Evolutionary conservation across 2,888 invertebrate genomes (phyloP).

Genomic region (Lomographa bimaculata): DNA sequence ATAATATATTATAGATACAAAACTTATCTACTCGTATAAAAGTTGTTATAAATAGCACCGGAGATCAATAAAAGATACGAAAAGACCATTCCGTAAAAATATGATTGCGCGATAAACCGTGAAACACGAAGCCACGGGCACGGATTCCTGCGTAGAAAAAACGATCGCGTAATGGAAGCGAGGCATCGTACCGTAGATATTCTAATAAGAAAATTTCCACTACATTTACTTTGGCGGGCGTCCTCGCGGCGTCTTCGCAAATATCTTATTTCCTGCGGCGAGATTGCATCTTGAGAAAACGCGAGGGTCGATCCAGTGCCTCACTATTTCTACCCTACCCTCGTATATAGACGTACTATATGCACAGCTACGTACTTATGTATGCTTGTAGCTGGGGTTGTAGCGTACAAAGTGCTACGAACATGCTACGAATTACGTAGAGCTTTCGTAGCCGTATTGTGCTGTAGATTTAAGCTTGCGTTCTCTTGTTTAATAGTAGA

Average conservation of each 20-base stretch:
- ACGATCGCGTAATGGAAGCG: constrained; percentile 66
- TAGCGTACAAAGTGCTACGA: constrained; percentile 41
- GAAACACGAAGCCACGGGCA: constrained; percentile 48
- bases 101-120: constrained; percentile 57
- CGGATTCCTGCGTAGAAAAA: constrained; percentile 76
- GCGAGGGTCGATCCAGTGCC: constrained; percentile 75
- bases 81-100: constrained; percentile 33
- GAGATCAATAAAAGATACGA: no score
- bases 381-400: constrained; percentile 12
- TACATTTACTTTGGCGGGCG: constrained; percentile 83
- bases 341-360: no score
- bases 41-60: no score
- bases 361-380: constrained; percentile 23
- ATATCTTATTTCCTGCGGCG: constrained; percentile 84
- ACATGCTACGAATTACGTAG: constrained; percentile 39
- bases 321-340: constrained; percentile 75
- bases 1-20: no score
- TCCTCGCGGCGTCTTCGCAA: constrained; percentile 83
- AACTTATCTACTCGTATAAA: no score
- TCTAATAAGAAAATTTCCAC: constrained; percentile 85
- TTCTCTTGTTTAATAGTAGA: constrained; percentile 7
- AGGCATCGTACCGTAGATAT: constrained; percentile 82
- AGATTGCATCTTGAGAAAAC: constrained; percentile 84
- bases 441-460: constrained; percentile 32
- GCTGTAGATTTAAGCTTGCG: constrained; percentile 27